Evolutionary conservation across 2,888 invertebrate genomes (phyloP), one percentile per base, ranked within the genome.

Genomic region (Dynastes maya): DNA sequence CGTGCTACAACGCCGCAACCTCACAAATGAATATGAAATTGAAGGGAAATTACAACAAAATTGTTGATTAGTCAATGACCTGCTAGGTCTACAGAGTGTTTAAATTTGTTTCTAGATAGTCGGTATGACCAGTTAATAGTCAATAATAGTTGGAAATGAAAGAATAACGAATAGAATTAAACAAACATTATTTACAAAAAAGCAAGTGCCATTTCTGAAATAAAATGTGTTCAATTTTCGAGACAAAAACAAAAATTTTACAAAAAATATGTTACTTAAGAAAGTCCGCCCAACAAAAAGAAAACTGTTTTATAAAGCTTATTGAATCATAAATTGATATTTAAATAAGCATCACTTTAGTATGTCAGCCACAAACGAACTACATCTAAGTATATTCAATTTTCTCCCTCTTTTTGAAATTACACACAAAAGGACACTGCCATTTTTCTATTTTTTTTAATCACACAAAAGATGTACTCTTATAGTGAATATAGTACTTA

Each of bases 1-100:
- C 68, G 79, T 67, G 51, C 79, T 11, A 77, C 79, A 4, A 79
- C 79, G 22, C 79, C 79, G 0, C 79, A 79, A 74, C 79, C 79
- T n/a, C 76, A 79, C 64, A 79, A 79, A 71, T 79, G 71, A 76
- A 16, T 13, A 6, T 27, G 16, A n/a, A 51, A 53, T 16, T 16
- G 13, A 55, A 53, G 32, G 22, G 63, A 37, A 8, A 63, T 40
- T 6, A 75, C 13, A 75, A 29, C 11, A 61, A 63, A 75, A 45
- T 75, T 16, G 16, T n/a, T 53, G 29, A n/a, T 63, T 63, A 29
- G 29, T 29, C 63, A 13, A 32, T 11, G 27, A 29, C 32, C 45
- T 45, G 45, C 11, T 45, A 13, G 63, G 27, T 11, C 13, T 27
- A 63, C 27, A 63, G 63, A 63, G 8, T 53, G 22, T 5, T 51